Conservation (phyloP, 2,888 invertebrate genomes). For the Gymnoscelis rufifasciata region DNA sequence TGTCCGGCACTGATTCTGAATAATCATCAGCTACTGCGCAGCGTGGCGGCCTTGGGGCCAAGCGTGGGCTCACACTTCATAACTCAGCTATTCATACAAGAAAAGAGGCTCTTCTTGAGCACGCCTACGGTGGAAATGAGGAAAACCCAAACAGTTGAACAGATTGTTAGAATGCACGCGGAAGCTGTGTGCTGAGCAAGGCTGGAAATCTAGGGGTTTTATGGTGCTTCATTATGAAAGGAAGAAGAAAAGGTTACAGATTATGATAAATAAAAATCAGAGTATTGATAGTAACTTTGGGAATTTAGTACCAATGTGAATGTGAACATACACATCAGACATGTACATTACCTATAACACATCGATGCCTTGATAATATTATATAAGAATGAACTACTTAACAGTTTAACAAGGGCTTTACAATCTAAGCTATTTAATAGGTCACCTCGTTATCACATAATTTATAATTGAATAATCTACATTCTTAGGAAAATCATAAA, state of each 20-base stretch:
- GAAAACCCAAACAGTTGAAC: constrained; percentile 17
- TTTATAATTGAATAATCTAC: constrained; percentile 18
- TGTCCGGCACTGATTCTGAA: constrained; percentile 70
- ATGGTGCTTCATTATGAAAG: too few relatives aligned
- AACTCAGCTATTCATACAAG: constrained; percentile 48
- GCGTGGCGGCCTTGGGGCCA: constrained; percentile 56
- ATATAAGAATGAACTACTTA: too few relatives aligned
- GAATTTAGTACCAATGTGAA: too few relatives aligned
- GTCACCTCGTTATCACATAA: constrained; percentile 21
- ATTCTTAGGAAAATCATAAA: constrained; percentile 7
- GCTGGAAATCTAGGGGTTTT: too few relatives aligned
- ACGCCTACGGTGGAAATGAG: constrained; percentile 28
- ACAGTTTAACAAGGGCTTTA: not conserved
- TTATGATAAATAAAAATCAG: not conserved
- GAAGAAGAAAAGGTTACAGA: not conserved
- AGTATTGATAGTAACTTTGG: too few relatives aligned
- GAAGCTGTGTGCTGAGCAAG: not conserved
- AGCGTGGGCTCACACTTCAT: constrained; percentile 69
- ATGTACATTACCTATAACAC: too few relatives aligned
- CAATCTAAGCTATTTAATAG: constrained; percentile 1
- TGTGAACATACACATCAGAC: too few relatives aligned
- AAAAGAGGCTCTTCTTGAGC: constrained; percentile 51
- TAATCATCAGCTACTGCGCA: constrained; percentile 76
- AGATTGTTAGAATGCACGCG: not conserved
- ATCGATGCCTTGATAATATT: too few relatives aligned